phyloP scores from a whole-genome alignment of 2,113 vertebrate species.

The Oryzias javanicus region DNA sequence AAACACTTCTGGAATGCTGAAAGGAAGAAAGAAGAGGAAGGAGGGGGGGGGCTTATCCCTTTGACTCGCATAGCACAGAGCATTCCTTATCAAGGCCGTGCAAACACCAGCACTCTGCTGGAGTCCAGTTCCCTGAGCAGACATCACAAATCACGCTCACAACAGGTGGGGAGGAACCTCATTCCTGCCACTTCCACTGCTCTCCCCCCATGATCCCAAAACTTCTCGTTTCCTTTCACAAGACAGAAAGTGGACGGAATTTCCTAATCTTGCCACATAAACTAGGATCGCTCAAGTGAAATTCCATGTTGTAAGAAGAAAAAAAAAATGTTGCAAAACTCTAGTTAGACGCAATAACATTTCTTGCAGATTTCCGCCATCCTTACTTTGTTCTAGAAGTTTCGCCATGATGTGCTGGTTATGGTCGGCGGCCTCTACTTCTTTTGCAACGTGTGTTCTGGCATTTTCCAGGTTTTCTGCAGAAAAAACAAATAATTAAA shows the following conservation, averaged over 20 bases:
- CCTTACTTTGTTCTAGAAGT: conserved; percentile 94
- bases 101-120: conserved; percentile 57
- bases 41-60: conserved; percentile 62
- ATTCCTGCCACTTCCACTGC: conserved; percentile 42
- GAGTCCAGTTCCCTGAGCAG: conserved; percentile 54
- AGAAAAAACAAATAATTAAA: conserved; percentile 15
- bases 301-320: conserved; percentile 55
- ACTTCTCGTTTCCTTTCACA: conserved; percentile 29
- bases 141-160: conserved; percentile 58
- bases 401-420: conserved; percentile 92
- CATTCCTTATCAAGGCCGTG: conserved; percentile 72
- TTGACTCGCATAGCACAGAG: conserved; percentile 72
- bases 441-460: conserved; percentile 86
- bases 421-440: conserved; percentile 85
- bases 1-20: conserved; percentile 70
- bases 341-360: conserved; percentile 17
- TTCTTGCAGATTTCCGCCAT: neutral
- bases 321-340: conserved; percentile 17
- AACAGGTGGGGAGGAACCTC: conserved; percentile 48
- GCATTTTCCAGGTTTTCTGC: conserved; percentile 93
- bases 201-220: conserved; percentile 38
- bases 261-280: conserved; percentile 53
- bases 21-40: conserved; percentile 50
- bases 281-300: conserved; percentile 60
- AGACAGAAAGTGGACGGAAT: conserved; percentile 30